Percentiles rank a stretch among this genome's conserved stretches.
Conservation (phyloP, 1,140 invertebrate genomes). For the Macrostomum lignano region DNA sequence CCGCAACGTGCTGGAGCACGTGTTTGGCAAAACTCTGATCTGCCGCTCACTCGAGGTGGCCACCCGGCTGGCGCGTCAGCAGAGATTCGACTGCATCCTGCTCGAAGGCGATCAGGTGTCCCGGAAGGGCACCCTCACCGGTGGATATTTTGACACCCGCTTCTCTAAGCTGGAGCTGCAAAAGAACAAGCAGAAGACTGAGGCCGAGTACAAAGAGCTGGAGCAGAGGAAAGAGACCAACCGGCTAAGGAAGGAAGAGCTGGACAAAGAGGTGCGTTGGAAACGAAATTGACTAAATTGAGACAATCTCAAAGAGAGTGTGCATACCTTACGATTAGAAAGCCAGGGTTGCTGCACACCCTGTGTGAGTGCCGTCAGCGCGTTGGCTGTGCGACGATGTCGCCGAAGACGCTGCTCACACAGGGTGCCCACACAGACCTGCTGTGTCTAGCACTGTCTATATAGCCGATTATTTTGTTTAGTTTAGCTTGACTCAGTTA, state of each 20-base stretch:
- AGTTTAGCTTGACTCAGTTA: too few species aligned
- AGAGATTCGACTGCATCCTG: constrained; percentile 6
- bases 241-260: constrained; percentile 2
- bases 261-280: too few species aligned
- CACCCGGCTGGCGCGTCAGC: not conserved
- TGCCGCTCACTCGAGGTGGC: constrained; percentile 5
- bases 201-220: constrained; percentile 44
- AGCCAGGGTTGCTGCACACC: too few species aligned
- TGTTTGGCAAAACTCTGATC: constrained; percentile 35
- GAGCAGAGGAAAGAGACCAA: constrained; percentile 44
- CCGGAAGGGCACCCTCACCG: constrained; percentile 75
- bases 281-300: too few species aligned
- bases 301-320: too few species aligned
- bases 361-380: too few species aligned
- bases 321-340: too few species aligned
- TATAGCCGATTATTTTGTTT: too few species aligned
- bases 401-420: too few species aligned
- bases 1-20: constrained; percentile 67
- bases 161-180: constrained; percentile 79
- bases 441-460: too few species aligned
- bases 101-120: constrained; percentile 37
- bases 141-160: constrained; percentile 85
- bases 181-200: constrained; percentile 57
- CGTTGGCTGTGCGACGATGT: too few species aligned
- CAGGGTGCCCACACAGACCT: too few species aligned